Evolutionary conservation across 2,113 vertebrate genomes (phyloP), one percentile per base, ranked within the genome.

Genomic region (Archilochus colubris): DNA sequence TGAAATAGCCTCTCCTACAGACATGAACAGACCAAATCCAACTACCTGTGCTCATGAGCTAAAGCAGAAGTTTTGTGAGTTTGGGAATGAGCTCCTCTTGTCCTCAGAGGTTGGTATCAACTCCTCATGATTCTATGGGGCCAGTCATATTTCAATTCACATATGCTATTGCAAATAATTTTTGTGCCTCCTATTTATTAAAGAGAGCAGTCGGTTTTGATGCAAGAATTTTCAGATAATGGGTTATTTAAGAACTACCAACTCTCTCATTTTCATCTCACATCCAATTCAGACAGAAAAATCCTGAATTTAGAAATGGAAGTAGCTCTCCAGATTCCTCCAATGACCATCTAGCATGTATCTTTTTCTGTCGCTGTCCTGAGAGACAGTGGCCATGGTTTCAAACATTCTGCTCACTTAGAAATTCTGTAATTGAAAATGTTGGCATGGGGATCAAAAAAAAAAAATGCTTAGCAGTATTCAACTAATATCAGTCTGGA

Each of bases 401-500:
- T 91, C 48, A 83, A 93, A 77, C 48, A 54, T 74, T 88, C 33
- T 74, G 81, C 18, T 91, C 79, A 83, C 67, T 70, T 55, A 83
- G 57, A 95, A 89, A 69, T 51, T 69, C 54, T 59, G 36, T 82
- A 97, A 94, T 73, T 87, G 91, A 95, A 94, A 95, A 86, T 25
- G 50, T 24, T 92, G 89, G 62, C 79, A 78, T 53, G 12, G 22
- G 20, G 7, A 28, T 18, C 8, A 46, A 46, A 40, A 40, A 40
- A 40, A 40, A 44, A 62, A 38, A 4, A 48, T 27, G 51, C 75
- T 83, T 78, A 83, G 46, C 44, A 63, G 68, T 63, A 86, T 85
- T 91, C 33, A 27, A 28, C 51, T 83, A 73, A 57, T 83, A 89
- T 2, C 51, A 75, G 31, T 73, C 89, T 31, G 74, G 89, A 92